Evolutionary conservation across 2,888 invertebrate species (phyloP).

Genomic region (Xestia rhomboidea): DNA sequence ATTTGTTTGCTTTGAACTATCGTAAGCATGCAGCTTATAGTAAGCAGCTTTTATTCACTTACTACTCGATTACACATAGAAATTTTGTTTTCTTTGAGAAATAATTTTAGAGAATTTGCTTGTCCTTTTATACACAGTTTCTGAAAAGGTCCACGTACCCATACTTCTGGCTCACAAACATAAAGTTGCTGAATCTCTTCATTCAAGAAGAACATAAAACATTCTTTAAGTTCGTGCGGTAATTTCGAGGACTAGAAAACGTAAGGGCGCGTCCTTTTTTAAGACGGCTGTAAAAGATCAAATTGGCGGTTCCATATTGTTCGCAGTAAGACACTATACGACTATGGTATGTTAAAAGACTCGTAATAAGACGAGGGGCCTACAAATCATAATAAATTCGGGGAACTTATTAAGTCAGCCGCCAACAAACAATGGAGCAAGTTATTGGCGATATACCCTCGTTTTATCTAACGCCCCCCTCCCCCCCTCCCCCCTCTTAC

Average conservation of each 20-base stretch:
- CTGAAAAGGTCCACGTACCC: slow-evolving; percentile 61
- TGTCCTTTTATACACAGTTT: slow-evolving; percentile 28
- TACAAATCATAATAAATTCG: slow-evolving; percentile 90
- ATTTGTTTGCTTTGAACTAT: slow-evolving; percentile 12
- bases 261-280: slow-evolving; percentile 72
- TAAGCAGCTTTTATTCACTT: slow-evolving; percentile 30
- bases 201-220: slow-evolving; percentile 69
- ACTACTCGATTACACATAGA: not conserved
- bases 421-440: slow-evolving; percentile 89
- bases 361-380: slow-evolving; percentile 87
- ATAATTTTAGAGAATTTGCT: slow-evolving; percentile 3
- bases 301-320: slow-evolving; percentile 74
- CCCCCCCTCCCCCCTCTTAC: slow-evolving; percentile 68
- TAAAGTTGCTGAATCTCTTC: slow-evolving; percentile 70
- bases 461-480: slow-evolving; percentile 80
- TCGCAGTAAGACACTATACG: slow-evolving; percentile 72
- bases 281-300: slow-evolving; percentile 77
- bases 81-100: not conserved
- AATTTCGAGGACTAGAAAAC: slow-evolving; percentile 69
- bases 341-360: slow-evolving; percentile 80
- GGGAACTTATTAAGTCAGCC: slow-evolving; percentile 89
- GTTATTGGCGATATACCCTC: slow-evolving; percentile 89
- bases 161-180: slow-evolving; percentile 63
- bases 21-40: no score
- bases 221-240: slow-evolving; percentile 68